Base-by-base conservation (phyloP, 2,888 invertebrate genomes). In the Hypomecis punctinalis region DNA sequence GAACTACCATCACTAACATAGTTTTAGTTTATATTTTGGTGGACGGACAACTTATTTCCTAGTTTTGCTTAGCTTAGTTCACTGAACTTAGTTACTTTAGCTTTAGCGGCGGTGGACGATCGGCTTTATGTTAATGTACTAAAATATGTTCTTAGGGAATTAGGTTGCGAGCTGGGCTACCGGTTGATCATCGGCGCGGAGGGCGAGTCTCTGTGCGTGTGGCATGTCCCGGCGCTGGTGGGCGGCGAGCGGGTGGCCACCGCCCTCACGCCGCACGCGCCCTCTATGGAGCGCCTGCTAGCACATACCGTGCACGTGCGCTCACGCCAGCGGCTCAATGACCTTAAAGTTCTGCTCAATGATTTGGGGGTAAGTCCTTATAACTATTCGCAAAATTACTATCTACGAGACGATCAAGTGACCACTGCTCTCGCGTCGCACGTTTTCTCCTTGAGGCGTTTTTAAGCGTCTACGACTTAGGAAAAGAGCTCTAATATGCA, bases 251-350 rank as follows among this genome's bases (percentile, higher is more conserved):
- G 89, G 49, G 93, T 91, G 64, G 83, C 94, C 60, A 95, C 97
- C 85, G 97, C 97, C 10, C 96, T 98, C 47, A 95, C 97, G 74
- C 97, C 97, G 35, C 98, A 98, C 88, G 96, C 97, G 78, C 94
- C 99, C n/a, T 98, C 98, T 5, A 97, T 99, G 95, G 99, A 99
- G 91, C 96, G 98, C 43, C 93, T 99, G 58, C 93, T 99, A 43
- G 98, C 99, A 6, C 98, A 98, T 83, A 99, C 99, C 0, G 98
- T 99, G 74, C 98, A 99, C 82, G 97, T 98, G 61, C 94, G 99
- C 73, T 97, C 98, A 0, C 95, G 97, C 59, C 96, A 97, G 70
- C 94, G 98, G 48, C 93, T 98, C 10, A 94, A 94, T 45, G 98
- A 98, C 81, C 94, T 98, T 40, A 97, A 96, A 84, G 95, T 96